phyloP scores from a whole-genome alignment of 2,888 invertebrate genomes.

The Agrotis segetum region DNA sequence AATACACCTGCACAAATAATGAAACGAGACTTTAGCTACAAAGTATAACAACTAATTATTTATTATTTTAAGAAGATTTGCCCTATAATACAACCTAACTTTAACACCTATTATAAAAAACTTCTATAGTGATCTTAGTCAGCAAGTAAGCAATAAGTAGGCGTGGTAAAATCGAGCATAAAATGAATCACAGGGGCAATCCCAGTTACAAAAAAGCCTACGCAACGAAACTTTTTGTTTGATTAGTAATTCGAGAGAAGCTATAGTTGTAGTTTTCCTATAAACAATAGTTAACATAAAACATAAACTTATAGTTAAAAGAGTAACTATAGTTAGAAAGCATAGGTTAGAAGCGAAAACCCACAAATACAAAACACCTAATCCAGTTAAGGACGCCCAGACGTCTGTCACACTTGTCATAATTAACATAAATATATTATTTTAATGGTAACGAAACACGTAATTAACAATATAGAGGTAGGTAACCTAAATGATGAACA shows the following conservation, averaged over 20 bases:
- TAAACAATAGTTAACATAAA: neutral
- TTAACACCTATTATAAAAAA: neutral
- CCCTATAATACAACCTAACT: neutral
- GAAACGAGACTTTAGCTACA: conserved; percentile 2
- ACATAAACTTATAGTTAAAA: conserved; percentile 1
- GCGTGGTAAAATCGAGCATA: conserved; percentile 9
- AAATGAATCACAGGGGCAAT: conserved; percentile 47
- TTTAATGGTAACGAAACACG: conserved; percentile 28
- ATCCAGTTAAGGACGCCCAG: conserved; percentile 52
- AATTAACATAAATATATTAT: conserved; percentile 39
- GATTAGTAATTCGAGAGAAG: neutral
- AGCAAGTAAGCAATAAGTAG: neutral
- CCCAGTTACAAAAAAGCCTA: conserved; percentile 33
- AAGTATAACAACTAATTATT: neutral
- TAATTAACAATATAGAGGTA: conserved; percentile 37
- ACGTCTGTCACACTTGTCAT: conserved; percentile 34
- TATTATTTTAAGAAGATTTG: neutral
- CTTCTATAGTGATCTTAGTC: neutral
- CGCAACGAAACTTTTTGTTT: conserved; percentile 11
- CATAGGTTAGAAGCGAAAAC: conserved; percentile 50
- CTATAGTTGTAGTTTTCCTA: neutral
- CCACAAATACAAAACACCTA: conserved; percentile 57
- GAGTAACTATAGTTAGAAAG: conserved; percentile 29
- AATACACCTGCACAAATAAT: conserved; percentile 32
- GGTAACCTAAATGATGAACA: conserved; percentile 47